A percentile compares a stretch with the other conserved stretches of the same genome.
phyloP scores from a whole-genome alignment of 2,113 vertebrate genomes.

The Vanacampus margaritifer region DNA sequence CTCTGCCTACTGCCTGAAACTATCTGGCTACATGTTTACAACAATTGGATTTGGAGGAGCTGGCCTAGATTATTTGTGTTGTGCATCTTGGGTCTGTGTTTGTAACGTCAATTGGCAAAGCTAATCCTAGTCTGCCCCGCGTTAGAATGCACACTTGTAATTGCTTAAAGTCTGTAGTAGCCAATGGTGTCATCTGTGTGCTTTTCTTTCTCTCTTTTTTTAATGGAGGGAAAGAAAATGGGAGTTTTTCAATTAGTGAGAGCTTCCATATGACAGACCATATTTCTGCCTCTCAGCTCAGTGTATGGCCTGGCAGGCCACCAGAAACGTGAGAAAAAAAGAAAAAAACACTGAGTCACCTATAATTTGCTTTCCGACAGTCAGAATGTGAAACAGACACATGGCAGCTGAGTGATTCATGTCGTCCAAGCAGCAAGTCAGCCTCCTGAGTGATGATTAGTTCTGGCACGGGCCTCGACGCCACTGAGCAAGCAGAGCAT shows the following conservation, averaged over 20 bases:
- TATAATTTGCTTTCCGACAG: constrained; percentile 64
- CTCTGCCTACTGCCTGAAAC: constrained; percentile 67
- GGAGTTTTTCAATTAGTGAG: constrained; percentile 58
- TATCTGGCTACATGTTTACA: constrained; percentile 73
- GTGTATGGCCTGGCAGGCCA: constrained; percentile 54
- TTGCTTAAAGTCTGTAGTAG: constrained; percentile 47
- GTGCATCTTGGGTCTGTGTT: constrained; percentile 44
- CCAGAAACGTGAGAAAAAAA: constrained; percentile 43
- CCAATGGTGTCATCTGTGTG: constrained; percentile 48
- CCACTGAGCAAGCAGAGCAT: constrained; percentile 17
- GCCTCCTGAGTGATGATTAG: constrained; percentile 56
- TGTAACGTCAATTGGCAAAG: constrained; percentile 47
- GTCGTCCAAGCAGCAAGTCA: constrained; percentile 37
- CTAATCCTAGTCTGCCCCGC: constrained; percentile 51
- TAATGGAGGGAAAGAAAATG: constrained; percentile 38
- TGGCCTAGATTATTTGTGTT: constrained; percentile 73
- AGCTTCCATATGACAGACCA: constrained; percentile 49
- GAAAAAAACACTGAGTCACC: constrained; percentile 64
- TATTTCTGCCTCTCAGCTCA: constrained; percentile 62
- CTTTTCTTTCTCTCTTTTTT: constrained; percentile 37
- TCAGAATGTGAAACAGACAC: constrained; percentile 63
- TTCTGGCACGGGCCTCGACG: constrained; percentile 52
- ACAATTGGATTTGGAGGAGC: constrained; percentile 72
- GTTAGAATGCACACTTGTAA: constrained; percentile 59
- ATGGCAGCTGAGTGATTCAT: constrained; percentile 68